phyloP scores from a whole-genome alignment of 1,140 invertebrate genomes.

The Dicyema japonicum region DNA sequence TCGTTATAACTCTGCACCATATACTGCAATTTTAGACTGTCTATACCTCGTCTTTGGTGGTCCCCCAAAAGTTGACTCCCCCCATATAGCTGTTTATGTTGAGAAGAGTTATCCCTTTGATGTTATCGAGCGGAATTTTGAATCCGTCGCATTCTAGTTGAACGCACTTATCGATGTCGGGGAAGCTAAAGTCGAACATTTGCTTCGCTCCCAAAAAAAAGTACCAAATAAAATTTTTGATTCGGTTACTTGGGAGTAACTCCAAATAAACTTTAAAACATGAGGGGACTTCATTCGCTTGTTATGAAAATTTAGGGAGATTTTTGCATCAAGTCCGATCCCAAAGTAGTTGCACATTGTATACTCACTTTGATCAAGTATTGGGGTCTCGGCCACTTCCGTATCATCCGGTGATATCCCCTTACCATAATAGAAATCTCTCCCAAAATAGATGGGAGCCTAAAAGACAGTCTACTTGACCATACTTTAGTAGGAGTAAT shows the following conservation, averaged over 20 bases:
- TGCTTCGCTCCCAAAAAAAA: conserved; percentile 73
- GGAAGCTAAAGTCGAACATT: conserved; percentile 42
- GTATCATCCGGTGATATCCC: no score
- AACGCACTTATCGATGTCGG: conserved; percentile 70
- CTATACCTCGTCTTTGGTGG: conserved; percentile 45
- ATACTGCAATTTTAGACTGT: conserved; percentile 8
- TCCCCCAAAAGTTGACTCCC: conserved; percentile 90
- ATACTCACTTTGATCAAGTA: no score
- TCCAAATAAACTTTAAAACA: no score
- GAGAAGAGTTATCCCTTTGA: conserved; percentile 87
- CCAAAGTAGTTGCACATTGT: conserved; percentile 99
- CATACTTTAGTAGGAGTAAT: no score
- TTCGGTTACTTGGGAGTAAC: no score
- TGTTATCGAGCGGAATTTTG: conserved; percentile 51
- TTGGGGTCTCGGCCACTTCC: no score
- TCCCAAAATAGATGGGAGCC: no score
- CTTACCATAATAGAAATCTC: no score
- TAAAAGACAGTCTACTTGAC: no score
- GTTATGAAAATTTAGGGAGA: conserved; percentile 77
- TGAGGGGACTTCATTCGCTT: conserved; percentile 46
- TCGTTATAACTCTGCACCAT: conserved; percentile 32
- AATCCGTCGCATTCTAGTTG: conserved; percentile 53
- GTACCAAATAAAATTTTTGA: no score
- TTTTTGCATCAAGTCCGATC: conserved; percentile 89
- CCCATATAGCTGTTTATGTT: conserved; percentile 91